A percentile compares a stretch with the other conserved stretches of the same genome.
Conservation (phyloP, 1,140 invertebrate species). For the Pseudoatta argentina region DNA sequence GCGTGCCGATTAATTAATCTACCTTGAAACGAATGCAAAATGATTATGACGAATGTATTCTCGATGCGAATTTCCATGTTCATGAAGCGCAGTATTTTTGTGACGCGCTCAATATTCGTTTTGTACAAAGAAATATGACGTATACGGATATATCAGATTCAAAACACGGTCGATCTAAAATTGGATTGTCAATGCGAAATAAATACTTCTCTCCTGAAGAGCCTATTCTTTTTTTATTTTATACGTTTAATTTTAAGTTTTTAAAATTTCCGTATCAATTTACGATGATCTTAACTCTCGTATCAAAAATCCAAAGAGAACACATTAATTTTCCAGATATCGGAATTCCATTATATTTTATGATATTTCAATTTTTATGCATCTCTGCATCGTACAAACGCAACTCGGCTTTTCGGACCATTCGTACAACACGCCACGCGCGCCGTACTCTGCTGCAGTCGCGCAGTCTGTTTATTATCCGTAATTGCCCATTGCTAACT, state of each 20-base stretch:
- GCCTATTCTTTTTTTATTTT: not conserved
- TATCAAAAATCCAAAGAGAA: too few relatives aligned
- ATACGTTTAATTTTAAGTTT: not conserved
- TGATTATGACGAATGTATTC: constrained; percentile 31
- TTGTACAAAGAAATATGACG: constrained; percentile 18
- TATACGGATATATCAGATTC: not conserved
- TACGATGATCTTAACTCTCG: not conserved
- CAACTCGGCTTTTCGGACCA: constrained; percentile 13
- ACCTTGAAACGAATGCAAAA: constrained; percentile 6
- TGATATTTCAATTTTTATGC: constrained; percentile 31
- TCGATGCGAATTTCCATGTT: constrained; percentile 11
- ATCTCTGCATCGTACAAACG: not conserved
- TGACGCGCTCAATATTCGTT: constrained; percentile 19
- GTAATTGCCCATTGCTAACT: constrained; percentile 74
- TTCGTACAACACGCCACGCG: constrained; percentile 51
- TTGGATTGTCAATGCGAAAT: not conserved
- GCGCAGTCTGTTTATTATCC: constrained; percentile 74
- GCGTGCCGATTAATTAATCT: constrained; percentile 49
- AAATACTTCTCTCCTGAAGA: constrained; percentile 2
- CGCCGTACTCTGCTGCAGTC: constrained; percentile 48
- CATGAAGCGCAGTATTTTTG: constrained; percentile 19
- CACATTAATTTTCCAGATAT: not conserved
- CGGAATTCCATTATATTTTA: constrained; percentile 1
- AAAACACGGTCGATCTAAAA: constrained; percentile 5
- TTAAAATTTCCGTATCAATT: not conserved